Percentiles rank a stretch among this genome's conserved stretches.
These are phyloP conservation scores for Masnerella sp. DNA, from an alignment of 2,888 invertebrate genomes.

Conservation along the genomic window DNA sequence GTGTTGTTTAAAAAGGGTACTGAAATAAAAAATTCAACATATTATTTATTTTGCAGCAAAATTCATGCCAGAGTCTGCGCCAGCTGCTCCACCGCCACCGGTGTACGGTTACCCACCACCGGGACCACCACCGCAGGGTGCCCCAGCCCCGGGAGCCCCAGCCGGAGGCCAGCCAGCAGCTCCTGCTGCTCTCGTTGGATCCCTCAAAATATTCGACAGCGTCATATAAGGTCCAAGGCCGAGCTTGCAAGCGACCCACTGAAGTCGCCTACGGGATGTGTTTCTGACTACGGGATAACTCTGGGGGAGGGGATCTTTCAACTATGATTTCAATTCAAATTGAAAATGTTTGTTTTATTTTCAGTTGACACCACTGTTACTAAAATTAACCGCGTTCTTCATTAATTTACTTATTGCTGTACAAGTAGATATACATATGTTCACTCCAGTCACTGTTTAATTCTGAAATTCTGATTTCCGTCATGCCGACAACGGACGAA, in stretches of 20 bases:
- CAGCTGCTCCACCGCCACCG: constrained; percentile 66
- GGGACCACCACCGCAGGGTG: constrained; percentile 60
- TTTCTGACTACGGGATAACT: constrained; percentile 23
- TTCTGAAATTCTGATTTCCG: too few relatives aligned
- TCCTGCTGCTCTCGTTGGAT: constrained; percentile 58
- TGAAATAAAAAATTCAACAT: constrained; percentile 2
- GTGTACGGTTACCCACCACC: constrained; percentile 62
- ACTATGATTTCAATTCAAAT: not conserved
- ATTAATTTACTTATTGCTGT: too few relatives aligned
- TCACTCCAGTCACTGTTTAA: too few relatives aligned
- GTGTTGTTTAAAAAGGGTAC: too few relatives aligned
- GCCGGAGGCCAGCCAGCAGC: constrained; percentile 62
- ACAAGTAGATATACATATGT: too few relatives aligned
- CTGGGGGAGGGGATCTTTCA: not conserved
- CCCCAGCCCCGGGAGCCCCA: constrained; percentile 56
- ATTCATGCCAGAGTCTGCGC: constrained; percentile 74
- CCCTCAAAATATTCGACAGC: constrained; percentile 51
- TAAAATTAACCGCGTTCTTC: too few relatives aligned
- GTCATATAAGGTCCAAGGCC: constrained; percentile 51
- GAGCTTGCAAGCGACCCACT: constrained; percentile 10
- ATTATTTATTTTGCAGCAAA: constrained; percentile 69
- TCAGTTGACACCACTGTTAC: too few relatives aligned
- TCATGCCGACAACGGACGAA: not conserved
- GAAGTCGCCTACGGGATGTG: constrained; percentile 36
- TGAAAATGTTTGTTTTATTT: too few relatives aligned